A percentile compares a stretch with the other conserved stretches of the same genome.
These are phyloP conservation scores for Lepilemur ruficaudatus DNA, from an alignment of 2,797 vertebrate species.

Conservation along the genomic window DNA sequence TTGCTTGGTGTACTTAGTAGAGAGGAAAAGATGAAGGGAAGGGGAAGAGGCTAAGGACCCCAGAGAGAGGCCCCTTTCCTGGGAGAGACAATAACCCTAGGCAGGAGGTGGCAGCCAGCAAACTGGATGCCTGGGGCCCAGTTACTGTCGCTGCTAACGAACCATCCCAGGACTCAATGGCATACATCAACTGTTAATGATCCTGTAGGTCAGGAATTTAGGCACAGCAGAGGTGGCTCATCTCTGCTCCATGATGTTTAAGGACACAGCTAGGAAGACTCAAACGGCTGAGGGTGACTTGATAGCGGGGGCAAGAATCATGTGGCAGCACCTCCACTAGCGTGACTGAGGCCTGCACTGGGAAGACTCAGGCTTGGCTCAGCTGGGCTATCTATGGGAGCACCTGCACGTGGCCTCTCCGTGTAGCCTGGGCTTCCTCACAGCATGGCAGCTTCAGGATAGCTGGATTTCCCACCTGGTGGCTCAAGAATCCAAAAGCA, in stretches of 20 bases:
- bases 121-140: not conserved
- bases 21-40: not conserved
- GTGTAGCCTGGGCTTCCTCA: not conserved
- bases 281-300: not conserved
- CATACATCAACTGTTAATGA: not conserved
- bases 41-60: not conserved
- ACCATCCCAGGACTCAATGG: not conserved
- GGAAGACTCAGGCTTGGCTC: not conserved
- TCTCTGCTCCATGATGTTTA: not conserved
- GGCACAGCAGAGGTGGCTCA: not conserved
- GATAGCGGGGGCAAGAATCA: not conserved
- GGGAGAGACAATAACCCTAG: not conserved
- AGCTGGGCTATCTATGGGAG: fast-evolving
- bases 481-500: not conserved
- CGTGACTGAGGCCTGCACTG: not conserved
- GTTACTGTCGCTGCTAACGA: not conserved
- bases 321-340: not conserved
- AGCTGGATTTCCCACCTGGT: not conserved
- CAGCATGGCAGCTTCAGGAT: fast-evolving
- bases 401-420: not conserved
- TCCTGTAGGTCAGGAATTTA: not conserved
- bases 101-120: not conserved
- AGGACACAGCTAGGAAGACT: too few relatives aligned
- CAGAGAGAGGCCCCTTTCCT: not conserved
- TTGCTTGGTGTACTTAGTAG: not conserved